These are phyloP conservation scores for Microtus pennsylvanicus DNA, from an alignment of 2,113 vertebrate genomes.

Conservation along the genomic window DNA sequence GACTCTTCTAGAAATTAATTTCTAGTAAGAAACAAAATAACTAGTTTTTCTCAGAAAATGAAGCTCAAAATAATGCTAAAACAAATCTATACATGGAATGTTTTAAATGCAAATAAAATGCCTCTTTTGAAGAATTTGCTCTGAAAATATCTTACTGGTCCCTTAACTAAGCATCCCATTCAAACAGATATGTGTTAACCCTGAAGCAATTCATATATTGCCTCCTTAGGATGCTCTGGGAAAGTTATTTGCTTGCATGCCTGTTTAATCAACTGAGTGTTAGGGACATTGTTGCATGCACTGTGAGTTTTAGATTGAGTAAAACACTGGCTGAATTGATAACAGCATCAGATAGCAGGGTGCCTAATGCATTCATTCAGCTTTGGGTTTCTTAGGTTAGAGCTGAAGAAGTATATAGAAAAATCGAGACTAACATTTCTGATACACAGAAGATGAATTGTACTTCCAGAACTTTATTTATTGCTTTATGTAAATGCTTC, in stretches of 20 bases:
- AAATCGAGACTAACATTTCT: background rate
- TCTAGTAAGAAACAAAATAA: background rate
- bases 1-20: background rate
- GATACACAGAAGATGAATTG: background rate
- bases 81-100: background rate
- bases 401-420: background rate
- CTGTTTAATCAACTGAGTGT: background rate
- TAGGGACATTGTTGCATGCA: background rate
- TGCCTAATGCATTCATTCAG: background rate
- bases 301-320: background rate
- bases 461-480: background rate
- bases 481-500: background rate
- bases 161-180: background rate
- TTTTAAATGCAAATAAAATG: background rate
- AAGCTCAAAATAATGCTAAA: background rate
- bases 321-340: background rate
- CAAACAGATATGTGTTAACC: background rate
- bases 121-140: background rate
- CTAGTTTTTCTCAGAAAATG: background rate
- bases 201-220: background rate
- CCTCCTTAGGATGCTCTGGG: background rate
- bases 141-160: background rate
- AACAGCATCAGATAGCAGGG: background rate
- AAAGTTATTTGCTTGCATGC: background rate
- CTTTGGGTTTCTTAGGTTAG: background rate